phyloP scores from a whole-genome alignment of 1,140 invertebrate genomes.

The Metopolophium dirhodum region DNA sequence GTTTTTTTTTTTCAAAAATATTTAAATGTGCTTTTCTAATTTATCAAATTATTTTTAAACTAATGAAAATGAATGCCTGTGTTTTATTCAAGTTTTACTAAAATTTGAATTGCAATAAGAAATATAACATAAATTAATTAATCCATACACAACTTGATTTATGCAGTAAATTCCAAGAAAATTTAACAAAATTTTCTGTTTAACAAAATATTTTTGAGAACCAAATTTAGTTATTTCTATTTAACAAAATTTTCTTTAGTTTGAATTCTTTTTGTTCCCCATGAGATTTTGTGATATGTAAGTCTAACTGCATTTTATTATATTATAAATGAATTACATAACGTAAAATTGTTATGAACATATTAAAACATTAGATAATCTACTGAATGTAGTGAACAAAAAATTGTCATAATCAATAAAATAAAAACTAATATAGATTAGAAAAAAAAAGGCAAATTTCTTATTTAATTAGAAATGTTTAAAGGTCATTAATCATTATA shows the following conservation, averaged over 20 bases:
- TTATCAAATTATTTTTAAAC: not conserved
- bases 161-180: too few species aligned
- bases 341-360: not conserved
- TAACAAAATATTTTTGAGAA: too few species aligned
- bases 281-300: too few species aligned
- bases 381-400: not conserved
- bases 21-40: too few species aligned
- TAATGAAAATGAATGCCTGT: not conserved
- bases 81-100: not conserved
- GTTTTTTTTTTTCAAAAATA: not conserved
- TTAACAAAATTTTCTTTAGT: too few species aligned
- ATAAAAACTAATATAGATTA: not conserved
- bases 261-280: too few species aligned
- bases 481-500: not conserved
- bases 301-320: not conserved
- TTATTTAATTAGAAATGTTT: not conserved
- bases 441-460: not conserved
- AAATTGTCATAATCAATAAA: not conserved
- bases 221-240: too few species aligned
- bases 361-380: not conserved
- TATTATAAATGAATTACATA: not conserved
- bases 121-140: not conserved
- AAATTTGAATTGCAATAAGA: not conserved
- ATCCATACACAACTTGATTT: not conserved
- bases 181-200: too few species aligned